phyloP scores from a whole-genome alignment of 1,140 invertebrate species.

The Lethrus apterus region DNA sequence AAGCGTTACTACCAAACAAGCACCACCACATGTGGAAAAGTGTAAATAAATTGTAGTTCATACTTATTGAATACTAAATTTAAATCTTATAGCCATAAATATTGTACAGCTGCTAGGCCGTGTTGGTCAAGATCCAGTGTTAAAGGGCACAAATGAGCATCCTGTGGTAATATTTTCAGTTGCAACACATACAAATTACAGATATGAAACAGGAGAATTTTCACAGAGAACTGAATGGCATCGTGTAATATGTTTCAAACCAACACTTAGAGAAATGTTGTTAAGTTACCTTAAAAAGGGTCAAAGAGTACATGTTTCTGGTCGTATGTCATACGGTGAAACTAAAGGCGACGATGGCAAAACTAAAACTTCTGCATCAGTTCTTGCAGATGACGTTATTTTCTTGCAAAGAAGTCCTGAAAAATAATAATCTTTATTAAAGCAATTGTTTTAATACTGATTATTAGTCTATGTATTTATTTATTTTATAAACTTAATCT shows the following conservation, averaged over 20 bases:
- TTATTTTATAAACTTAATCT: too few species aligned
- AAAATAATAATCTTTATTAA: too few species aligned
- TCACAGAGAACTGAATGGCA: constrained; percentile 88
- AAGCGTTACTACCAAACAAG: too few species aligned
- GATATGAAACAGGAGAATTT: constrained; percentile 67
- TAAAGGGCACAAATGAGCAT: constrained; percentile 70
- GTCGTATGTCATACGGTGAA: constrained; percentile 79
- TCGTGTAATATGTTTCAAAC: constrained; percentile 79
- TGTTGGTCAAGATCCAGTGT: constrained; percentile 78
- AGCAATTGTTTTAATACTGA: too few species aligned
- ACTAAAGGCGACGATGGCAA: constrained; percentile 71
- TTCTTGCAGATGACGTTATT: constrained; percentile 82
- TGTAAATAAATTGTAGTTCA: constrained; percentile 5
- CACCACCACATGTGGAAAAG: constrained; percentile 28
- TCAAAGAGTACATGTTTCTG: constrained; percentile 74
- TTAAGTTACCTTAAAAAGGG: constrained; percentile 79
- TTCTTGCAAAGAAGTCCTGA: too few species aligned
- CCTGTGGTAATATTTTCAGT: constrained; percentile 85
- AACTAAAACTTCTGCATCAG: constrained; percentile 60
- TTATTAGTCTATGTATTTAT: too few species aligned
- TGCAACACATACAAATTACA: constrained; percentile 82
- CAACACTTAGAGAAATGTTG: constrained; percentile 69
- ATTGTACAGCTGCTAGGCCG: constrained; percentile 78
- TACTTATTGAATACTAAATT: neutral
- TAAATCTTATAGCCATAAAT: constrained; percentile 78